Conservation (phyloP, 2,888 invertebrate species). For the Apamea sordens region DNA sequence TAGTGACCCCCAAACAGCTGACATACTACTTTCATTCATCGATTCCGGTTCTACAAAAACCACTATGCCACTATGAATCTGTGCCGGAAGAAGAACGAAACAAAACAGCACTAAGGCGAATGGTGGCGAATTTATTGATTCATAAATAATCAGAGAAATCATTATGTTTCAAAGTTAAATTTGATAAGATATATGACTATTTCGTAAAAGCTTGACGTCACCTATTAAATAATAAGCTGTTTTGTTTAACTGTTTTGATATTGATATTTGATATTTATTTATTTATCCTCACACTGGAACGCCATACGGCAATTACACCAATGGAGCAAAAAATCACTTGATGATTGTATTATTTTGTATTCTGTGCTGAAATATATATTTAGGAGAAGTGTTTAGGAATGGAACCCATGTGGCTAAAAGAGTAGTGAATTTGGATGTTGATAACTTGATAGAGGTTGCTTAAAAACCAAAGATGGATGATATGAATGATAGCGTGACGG, state of each 20-base stretch:
- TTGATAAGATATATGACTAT: not conserved
- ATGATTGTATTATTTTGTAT: not conserved
- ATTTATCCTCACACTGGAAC: too few relatives aligned
- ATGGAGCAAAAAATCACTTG: too few relatives aligned
- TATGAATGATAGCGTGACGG: not conserved
- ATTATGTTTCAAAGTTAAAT: not conserved
- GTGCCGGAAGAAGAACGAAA: slow-evolving; percentile 47
- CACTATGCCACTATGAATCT: slow-evolving; percentile 34
- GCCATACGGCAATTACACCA: too few relatives aligned
- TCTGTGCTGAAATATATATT: not conserved
- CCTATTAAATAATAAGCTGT: not conserved
- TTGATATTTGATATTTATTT: too few relatives aligned
- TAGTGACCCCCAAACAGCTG: slow-evolving; percentile 58
- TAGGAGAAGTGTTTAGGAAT: not conserved
- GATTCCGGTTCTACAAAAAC: slow-evolving; percentile 46
- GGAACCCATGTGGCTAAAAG: not conserved
- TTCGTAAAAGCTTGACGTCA: not conserved
- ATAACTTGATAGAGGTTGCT: not conserved
- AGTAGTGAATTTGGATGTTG: not conserved
- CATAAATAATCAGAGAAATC: slow-evolving; percentile 2
- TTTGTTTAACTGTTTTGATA: too few relatives aligned
- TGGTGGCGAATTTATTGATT: slow-evolving; percentile 19
- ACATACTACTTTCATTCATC: slow-evolving; percentile 63
- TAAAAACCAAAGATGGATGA: slow-evolving; percentile 1
- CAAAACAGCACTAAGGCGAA: slow-evolving; percentile 16